phyloP scores from a whole-genome alignment of 2,797 vertebrate genomes.

The Allobates femoralis region DNA sequence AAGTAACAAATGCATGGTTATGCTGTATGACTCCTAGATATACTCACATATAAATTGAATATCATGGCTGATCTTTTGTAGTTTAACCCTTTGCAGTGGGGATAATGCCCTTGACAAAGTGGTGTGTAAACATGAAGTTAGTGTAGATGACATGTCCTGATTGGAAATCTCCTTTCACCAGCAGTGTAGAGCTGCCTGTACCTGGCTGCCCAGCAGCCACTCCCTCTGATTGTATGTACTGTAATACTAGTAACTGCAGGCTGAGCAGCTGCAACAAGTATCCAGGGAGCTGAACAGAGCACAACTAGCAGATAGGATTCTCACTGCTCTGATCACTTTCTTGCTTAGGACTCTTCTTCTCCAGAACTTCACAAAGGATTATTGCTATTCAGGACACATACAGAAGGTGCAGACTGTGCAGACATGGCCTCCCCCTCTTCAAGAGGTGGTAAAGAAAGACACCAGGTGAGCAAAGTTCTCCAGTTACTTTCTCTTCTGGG shows the following conservation, averaged over 20 bases:
- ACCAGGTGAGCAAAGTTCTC: slow-evolving; percentile 40
- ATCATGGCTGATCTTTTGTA: background rate
- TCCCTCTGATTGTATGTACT: background rate
- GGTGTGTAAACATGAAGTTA: background rate
- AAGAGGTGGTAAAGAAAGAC: slow-evolving; percentile 26
- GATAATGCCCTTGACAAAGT: slow-evolving; percentile 7
- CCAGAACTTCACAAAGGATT: no score
- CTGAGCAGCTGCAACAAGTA: slow-evolving; percentile 42
- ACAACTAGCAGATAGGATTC: background rate
- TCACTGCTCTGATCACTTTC: background rate
- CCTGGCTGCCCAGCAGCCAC: slow-evolving; percentile 39
- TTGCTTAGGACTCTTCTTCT: background rate
- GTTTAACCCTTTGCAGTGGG: background rate
- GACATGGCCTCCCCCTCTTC: slow-evolving; percentile 50
- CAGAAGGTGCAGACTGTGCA: background rate
- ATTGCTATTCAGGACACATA: no score
- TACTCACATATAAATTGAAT: background rate
- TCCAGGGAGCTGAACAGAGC: slow-evolving; percentile 4
- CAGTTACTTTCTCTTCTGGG: background rate
- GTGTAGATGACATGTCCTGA: background rate
- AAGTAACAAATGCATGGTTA: background rate
- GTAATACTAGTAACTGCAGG: slow-evolving; percentile 10
- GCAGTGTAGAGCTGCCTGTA: background rate
- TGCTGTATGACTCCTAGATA: background rate
- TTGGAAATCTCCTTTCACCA: background rate